Conservation (phyloP, 2,888 invertebrate genomes). For the Oxycera nigricornis region DNA sequence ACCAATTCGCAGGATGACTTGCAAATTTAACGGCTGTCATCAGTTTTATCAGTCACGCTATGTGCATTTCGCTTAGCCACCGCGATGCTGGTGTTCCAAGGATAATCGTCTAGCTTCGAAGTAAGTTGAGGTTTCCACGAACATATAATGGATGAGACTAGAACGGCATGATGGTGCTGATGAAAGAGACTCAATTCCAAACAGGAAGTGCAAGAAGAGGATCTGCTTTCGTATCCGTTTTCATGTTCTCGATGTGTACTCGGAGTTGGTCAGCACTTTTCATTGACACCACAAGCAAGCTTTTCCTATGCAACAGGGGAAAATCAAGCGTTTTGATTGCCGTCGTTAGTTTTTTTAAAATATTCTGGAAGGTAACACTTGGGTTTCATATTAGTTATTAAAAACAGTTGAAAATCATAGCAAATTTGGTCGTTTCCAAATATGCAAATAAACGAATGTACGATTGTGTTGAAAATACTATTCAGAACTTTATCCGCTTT, state of each 20-base stretch:
- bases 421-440: no score
- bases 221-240: not conserved
- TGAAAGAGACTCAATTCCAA: not conserved
- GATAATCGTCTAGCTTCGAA: not conserved
- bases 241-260: not conserved
- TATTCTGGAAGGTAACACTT: no score
- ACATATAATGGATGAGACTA: not conserved
- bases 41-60: slow-evolving; percentile 41
- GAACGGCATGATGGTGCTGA: not conserved
- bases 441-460: no score
- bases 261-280: no score
- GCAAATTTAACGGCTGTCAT: slow-evolving; percentile 40
- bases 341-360: no score
- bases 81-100: not conserved
- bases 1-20: slow-evolving; percentile 37
- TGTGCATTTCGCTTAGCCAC: slow-evolving; percentile 17
- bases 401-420: no score
- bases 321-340: no score
- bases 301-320: no score
- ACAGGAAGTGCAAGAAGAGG: not conserved
- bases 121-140: not conserved
- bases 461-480: no score
- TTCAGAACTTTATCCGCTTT: no score
- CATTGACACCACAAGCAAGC: no score
- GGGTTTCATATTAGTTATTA: no score